phyloP scores from a whole-genome alignment of 2,113 vertebrate species.

The Pungitius pungitius region DNA sequence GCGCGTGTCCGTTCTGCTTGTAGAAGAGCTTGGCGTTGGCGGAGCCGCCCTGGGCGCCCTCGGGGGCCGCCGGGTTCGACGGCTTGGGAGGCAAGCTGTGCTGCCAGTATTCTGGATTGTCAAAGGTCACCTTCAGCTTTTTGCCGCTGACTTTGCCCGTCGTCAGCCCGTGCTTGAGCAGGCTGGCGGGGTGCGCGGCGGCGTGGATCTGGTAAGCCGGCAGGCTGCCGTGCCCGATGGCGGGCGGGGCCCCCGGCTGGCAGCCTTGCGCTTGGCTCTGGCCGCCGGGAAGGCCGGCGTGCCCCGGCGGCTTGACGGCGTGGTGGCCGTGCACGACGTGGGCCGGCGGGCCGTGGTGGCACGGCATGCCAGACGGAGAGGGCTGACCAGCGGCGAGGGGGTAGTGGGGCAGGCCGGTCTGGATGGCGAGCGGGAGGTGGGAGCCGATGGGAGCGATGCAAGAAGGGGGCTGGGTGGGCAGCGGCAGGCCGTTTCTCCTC shows the following conservation, averaged over 20 bases:
- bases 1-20: conserved; percentile 95
- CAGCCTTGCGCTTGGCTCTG: conserved; percentile 64
- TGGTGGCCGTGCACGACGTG: conserved; percentile 69
- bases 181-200: conserved; percentile 63
- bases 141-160: conserved; percentile 79
- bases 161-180: conserved; percentile 74
- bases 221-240: conserved; percentile 65
- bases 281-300: conserved; percentile 27
- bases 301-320: conserved; percentile 57
- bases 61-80: conserved; percentile 81
- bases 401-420: conserved; percentile 77
- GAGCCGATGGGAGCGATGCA: conserved; percentile 62
- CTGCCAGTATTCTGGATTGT: conserved; percentile 99
- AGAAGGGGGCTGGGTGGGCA: conserved; percentile 61
- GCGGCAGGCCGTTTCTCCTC: conserved; percentile 86
- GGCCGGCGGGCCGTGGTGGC: conserved; percentile 68
- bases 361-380: conserved; percentile 67
- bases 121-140: conserved; percentile 95
- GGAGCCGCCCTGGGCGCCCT: conserved; percentile 85
- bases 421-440: conserved; percentile 73
- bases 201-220: conserved; percentile 72
- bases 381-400: conserved; percentile 66
- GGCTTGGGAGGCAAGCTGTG: conserved; percentile 93
- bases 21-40: conserved; percentile 94
- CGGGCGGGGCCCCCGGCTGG: conserved; percentile 56